phyloP scores from a whole-genome alignment of 2,888 invertebrate genomes.

The Cephus sareptanus region DNA sequence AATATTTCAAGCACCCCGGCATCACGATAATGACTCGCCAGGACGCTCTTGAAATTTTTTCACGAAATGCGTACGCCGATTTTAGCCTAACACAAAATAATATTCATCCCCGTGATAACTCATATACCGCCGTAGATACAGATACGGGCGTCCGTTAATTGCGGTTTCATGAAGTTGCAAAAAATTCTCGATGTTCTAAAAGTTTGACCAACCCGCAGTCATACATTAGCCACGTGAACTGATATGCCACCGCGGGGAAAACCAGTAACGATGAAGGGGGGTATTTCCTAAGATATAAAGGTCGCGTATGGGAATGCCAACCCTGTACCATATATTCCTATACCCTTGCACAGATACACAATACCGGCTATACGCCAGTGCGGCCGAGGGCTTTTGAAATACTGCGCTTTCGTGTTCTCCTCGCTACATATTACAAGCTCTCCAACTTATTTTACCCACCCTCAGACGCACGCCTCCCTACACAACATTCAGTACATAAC shows the following conservation, averaged over 20 bases:
- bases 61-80: not conserved
- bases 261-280: conserved; percentile 6
- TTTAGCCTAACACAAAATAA: not conserved
- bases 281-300: not conserved
- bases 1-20: not conserved
- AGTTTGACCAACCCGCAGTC: conserved; percentile 45
- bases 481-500: not conserved
- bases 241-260: not conserved
- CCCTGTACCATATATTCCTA: not conserved
- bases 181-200: conserved; percentile 21
- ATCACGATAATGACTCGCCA: not conserved
- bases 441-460: conserved; percentile 26
- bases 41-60: not conserved
- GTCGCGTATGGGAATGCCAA: not conserved
- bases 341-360: not conserved
- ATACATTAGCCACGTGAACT: conserved; percentile 33
- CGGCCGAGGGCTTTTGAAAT: conserved; percentile 35
- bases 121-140: not conserved
- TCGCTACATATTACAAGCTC: conserved; percentile 27
- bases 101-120: not conserved
- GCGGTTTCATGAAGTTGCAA: not conserved
- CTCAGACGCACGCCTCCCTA: conserved; percentile 16
- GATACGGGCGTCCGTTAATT: not conserved
- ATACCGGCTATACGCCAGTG: conserved; percentile 27
- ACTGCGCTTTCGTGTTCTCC: conserved; percentile 39